Evolutionary conservation across 2,888 invertebrate species (phyloP).

Genomic region (Petrophora chlorosata): DNA sequence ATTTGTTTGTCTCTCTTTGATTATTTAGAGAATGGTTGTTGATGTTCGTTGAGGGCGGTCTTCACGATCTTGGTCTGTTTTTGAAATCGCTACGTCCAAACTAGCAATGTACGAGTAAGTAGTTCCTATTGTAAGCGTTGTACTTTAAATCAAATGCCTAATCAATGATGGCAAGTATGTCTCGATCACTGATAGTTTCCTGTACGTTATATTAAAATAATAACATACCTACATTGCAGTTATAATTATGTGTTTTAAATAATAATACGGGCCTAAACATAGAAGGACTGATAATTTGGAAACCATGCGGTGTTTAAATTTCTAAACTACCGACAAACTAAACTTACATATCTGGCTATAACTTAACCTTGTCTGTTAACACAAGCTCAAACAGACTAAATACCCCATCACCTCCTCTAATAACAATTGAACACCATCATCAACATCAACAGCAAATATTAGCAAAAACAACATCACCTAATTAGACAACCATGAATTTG

Average conservation of each 20-base stretch:
- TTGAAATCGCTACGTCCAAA: not conserved
- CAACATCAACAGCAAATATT: slow-evolving; percentile 13
- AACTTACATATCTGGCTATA: not conserved
- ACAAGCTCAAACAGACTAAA: not conserved
- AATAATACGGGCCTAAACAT: no score
- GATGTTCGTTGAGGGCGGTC: slow-evolving; percentile 28
- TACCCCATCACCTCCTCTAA: not conserved
- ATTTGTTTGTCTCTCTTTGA: slow-evolving; percentile 64
- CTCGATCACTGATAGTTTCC: no score
- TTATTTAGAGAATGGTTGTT: slow-evolving; percentile 49
- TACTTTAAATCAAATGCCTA: no score
- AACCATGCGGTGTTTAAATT: no score
- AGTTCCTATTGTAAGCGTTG: no score
- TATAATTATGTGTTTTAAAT: no score
- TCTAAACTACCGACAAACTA: no score
- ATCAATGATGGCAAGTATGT: no score
- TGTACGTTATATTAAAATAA: no score
- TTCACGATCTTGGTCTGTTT: slow-evolving; percentile 29
- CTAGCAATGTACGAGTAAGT: no score
- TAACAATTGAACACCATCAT: slow-evolving; percentile 5
- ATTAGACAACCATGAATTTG: slow-evolving; percentile 71
- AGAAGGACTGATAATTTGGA: no score
- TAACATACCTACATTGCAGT: no score
- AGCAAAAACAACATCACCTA: slow-evolving; percentile 59
- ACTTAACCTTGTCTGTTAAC: not conserved